Evolutionary conservation across 2,113 vertebrate genomes (phyloP), one percentile per base, ranked within the genome.

Genomic region (Actenoides hombroni): DNA sequence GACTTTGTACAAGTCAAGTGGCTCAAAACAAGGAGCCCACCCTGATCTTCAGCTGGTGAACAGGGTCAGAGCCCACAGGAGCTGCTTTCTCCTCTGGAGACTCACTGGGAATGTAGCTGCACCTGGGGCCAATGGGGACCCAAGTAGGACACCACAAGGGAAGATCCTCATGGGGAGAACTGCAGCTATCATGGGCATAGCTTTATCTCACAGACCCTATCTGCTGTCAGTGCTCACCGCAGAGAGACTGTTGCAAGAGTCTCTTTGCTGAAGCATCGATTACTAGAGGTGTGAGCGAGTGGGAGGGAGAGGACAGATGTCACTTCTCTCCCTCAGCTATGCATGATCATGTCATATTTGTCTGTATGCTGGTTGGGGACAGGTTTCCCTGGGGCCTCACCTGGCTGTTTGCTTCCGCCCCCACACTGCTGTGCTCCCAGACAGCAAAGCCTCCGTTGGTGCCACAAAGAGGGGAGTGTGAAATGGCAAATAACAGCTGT

Each of bases 401-500:
- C 44, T 20, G 21, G 18, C 29, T 51, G 13, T 39, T 48, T 39
- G 26, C 49, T n/a, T 20, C 0, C 0, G 39, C 31, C 60, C 44
- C 59, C 16, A 35, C 17, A 16, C 11, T 5, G 2, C 57, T n/a
- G 13, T 7, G 40, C 17, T 83, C 57, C 44, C 40, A 11, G 67
- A 60, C 11, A 74, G 60, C 29, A 33, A 48, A 49, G 23, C 14
- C 53, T 63, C 42, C 0, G 0, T 1, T 0, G 0, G n/a, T n/a
- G 42, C 48, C 0, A 2, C 26, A 10, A 35, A 71, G 33, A 64
- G 31, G 6, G 2, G 24, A 86, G 19, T 23, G 64, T 70, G 92
- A 83, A 88, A 92, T 71, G 23, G 3, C 26, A 86, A 44, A 20
- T 48, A 92, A 71, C 37, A 86, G 49, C 18, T 6, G 0, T 26